Conservation (phyloP, 2,888 invertebrate species). For the Drosophila birchii region DNA sequence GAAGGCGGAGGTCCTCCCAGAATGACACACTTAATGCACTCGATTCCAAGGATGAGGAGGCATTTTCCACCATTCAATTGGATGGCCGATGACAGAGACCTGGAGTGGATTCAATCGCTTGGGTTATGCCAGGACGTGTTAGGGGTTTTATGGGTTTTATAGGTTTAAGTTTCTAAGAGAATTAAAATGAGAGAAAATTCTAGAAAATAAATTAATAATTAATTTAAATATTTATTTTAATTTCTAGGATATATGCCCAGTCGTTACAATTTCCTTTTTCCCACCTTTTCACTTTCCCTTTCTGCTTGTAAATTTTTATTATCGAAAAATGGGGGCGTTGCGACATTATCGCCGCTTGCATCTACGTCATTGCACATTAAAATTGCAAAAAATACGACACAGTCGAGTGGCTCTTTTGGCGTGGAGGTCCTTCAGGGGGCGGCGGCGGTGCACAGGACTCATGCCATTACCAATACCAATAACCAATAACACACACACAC, state of each 20-base stretch:
- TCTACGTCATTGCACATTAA: conserved; percentile 75
- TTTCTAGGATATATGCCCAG: background rate
- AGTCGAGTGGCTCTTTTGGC: conserved; percentile 38
- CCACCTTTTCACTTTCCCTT: conserved; percentile 17
- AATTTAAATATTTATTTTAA: background rate
- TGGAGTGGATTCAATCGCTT: conserved; percentile 6
- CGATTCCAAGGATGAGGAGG: background rate
- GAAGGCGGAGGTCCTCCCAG: conserved; percentile 8
- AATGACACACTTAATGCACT: conserved; percentile 53
- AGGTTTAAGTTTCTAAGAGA: background rate
- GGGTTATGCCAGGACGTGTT: background rate
- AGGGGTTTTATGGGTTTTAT: too few relatives aligned
- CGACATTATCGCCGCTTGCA: conserved; percentile 64
- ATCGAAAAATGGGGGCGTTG: conserved; percentile 58
- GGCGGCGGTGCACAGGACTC: background rate
- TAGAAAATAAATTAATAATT: background rate
- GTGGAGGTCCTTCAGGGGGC: conserved; percentile 45
- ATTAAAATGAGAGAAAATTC: background rate
- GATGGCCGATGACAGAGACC: conserved; percentile 19
- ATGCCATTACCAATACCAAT: conserved; percentile 22
- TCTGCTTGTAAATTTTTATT: conserved; percentile 47
- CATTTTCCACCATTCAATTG: conserved; percentile 16
- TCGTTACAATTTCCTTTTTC: background rate
- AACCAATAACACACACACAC: conserved; percentile 18
- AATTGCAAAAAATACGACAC: conserved; percentile 64